Base-by-base conservation (phyloP, 2,888 invertebrate genomes). In the Athripsodes cinereus region DNA sequence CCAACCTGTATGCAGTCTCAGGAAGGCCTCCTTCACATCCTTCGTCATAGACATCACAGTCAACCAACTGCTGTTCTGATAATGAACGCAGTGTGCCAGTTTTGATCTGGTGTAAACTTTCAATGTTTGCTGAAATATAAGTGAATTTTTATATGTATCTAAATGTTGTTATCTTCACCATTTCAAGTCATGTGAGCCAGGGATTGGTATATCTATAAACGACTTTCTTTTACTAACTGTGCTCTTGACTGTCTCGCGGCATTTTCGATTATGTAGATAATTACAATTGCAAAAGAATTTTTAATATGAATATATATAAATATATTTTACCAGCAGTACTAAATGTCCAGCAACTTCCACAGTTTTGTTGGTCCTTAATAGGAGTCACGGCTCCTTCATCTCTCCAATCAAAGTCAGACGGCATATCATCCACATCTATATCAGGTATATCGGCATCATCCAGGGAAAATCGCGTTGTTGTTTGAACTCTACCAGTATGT, bases 271-370 rank as follows among this genome's bases (percentile, higher is more conserved):
- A n/a, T n/a, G n/a, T n/a, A n/a, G n/a, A n/a, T n/a, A n/a, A n/a
- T n/a, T n/a, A n/a, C n/a, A n/a, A n/a, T n/a, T n/a, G n/a, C n/a
- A n/a, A n/a, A n/a, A n/a, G n/a, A n/a, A n/a, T n/a, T n/a, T n/a
- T n/a, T n/a, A n/a, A n/a, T n/a, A n/a, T n/a, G n/a, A n/a, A n/a
- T n/a, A n/a, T n/a, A n/a, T n/a, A n/a, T n/a, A n/a, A n/a, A n/a
- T n/a, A n/a, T 6, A 26, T 26, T 6, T 26, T 66, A 72, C 98
- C 98, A 62, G 95, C 96, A 1, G 92, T 92, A 66, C 95, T 93
- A 72, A 97, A 97, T 0, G 96, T 96, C 96, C 96, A 97, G 70
- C 95, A 94, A 26, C 92, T 93, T 19, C 94, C 94, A 68, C 95
- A 95, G 10, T 73, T 72, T 1, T 91, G 92, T 73, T 96, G 96